Base-by-base conservation (phyloP, 92 coral and sea anemone species). In the Micromussa lordhowensis region DNA sequence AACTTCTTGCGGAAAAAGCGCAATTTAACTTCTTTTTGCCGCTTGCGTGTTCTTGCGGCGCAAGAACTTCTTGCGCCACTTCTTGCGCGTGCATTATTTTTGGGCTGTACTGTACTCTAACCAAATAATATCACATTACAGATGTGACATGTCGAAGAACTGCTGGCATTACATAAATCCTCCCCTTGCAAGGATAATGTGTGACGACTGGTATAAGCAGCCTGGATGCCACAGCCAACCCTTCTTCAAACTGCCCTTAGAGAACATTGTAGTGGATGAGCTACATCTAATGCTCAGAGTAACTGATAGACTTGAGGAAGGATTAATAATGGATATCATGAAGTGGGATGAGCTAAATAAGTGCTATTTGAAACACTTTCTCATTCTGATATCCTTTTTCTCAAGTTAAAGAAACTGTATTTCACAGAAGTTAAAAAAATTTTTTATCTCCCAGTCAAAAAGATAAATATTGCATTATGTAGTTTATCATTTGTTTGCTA, bases 261-360 rank as follows among this genome's bases (percentile, higher is more conserved):
- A 78, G 68, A 86, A 86, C 51, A 68, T 86, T 28, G 70, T 44
- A 0, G 26, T 86, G 38, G 91, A 80, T 31, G 81, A 80, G 40
- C 74, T 87, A 11, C 91, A 80, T 48, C 66, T 87, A 26, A 87
- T 87, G 86, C 63, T 87, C 1, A 19, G 81, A 18, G 63, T 87
- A 71, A 87, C 75, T 26, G 91, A 87, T 73, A 68, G 81, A 35
- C 81, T 80, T 30, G 91, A 87, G 80, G 86, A 80, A 74, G 91
- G 91, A 21, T n/a, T 87, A 26, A 72, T 87, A 1, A 31, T 51
- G 34, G 86, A 87, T 70, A 36, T 87, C 51, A 64, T 71, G 34
- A 49, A 87, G 77, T 80, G 86, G 86, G 91, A 80, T 80, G 82
- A 80, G 74, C 86, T 71, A 80, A 44, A 64, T 24, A 53, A 53